These are phyloP conservation scores for Pogonus chalceus DNA, from an alignment of 1,140 invertebrate species.

Conservation along the genomic window DNA sequence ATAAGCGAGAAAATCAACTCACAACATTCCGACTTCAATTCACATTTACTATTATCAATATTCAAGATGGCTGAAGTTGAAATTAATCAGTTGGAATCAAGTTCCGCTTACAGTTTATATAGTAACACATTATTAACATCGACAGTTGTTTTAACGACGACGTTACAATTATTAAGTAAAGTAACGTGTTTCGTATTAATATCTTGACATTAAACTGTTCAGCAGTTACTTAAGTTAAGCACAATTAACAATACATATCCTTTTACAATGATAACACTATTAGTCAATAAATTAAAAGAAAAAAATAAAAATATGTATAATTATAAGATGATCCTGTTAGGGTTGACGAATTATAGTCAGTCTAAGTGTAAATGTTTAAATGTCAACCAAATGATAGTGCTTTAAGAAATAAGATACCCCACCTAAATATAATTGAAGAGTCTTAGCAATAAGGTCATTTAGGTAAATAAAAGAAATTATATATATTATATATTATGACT, in stretches of 20 bases:
- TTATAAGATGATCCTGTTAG: not conserved
- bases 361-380: not conserved
- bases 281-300: conserved; percentile 3
- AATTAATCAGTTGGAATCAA: conserved; percentile 42
- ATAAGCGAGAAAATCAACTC: conserved; percentile 76
- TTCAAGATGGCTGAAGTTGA: conserved; percentile 88
- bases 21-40: conserved; percentile 71
- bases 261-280: conserved; percentile 20
- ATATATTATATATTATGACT: not conserved
- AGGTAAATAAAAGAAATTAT: not conserved
- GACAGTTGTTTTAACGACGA: not conserved
- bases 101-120: conserved; percentile 17
- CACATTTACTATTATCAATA: conserved; percentile 74
- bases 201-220: conserved; percentile 30
- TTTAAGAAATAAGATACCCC: not conserved
- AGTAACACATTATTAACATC: not conserved
- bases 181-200: conserved; percentile 16
- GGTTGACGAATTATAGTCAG: not conserved
- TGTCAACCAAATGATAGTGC: conserved; percentile 1
- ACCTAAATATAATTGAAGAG: not conserved
- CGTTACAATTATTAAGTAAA: conserved; percentile 12
- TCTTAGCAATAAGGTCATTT: not conserved
- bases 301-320: not conserved
- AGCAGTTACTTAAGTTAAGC: conserved; percentile 13
- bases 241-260: conserved; percentile 24